These are phyloP conservation scores for Strix aluco DNA, from an alignment of 2,113 vertebrate genomes.

Conservation along the genomic window DNA sequence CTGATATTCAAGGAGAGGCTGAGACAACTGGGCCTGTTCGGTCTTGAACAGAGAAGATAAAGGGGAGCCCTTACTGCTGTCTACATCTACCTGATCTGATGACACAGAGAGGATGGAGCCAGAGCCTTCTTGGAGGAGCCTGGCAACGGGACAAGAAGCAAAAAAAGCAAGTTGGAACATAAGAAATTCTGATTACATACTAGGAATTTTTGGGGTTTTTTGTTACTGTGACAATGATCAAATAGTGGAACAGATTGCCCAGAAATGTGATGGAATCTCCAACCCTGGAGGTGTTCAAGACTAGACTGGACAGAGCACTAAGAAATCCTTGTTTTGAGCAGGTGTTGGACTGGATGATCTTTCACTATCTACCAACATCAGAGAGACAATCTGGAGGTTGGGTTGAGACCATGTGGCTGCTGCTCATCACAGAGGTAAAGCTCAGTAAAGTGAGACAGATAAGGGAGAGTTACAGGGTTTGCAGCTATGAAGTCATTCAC, in stretches of 20 bases:
- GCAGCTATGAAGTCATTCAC: not conserved
- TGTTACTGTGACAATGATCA: not conserved
- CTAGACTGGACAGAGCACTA: not conserved
- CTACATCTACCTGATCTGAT: not conserved
- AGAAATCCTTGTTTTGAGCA: not conserved
- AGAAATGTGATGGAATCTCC: not conserved
- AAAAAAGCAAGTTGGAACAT: not conserved
- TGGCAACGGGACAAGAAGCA: not conserved
- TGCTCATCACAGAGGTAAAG: not conserved
- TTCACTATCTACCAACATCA: not conserved
- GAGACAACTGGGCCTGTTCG: not conserved
- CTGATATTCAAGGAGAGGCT: not conserved
- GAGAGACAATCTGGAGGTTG: not conserved
- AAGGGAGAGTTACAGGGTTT: not conserved
- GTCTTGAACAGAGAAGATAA: not conserved
- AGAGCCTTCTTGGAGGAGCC: not conserved
- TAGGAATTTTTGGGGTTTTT: not conserved
- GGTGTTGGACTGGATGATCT: not conserved
- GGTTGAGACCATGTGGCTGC: not conserved
- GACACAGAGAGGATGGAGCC: not conserved
- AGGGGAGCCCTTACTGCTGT: not conserved
- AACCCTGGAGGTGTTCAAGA: not conserved
- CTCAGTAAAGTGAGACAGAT: not conserved
- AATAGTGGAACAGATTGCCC: not conserved
- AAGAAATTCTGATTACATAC: not conserved